A percentile compares a stretch with the other conserved stretches of the same genome.
These are phyloP conservation scores for Trichogramma dendrolimi DNA, from an alignment of 2,888 invertebrate genomes.

Conservation along the genomic window DNA sequence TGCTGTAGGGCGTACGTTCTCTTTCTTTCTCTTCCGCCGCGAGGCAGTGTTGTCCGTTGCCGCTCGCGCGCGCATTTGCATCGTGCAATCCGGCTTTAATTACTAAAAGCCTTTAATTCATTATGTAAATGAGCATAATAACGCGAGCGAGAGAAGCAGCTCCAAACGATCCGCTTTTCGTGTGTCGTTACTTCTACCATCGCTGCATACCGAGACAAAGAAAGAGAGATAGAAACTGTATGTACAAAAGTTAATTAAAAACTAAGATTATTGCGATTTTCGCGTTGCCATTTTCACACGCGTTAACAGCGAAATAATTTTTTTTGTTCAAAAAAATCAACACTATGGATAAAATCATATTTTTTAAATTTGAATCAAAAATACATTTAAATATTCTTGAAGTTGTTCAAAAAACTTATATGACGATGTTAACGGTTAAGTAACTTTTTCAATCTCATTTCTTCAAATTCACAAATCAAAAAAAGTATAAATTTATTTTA, in stretches of 20 bases:
- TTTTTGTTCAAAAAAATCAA: too few relatives aligned
- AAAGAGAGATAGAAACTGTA: constrained; percentile 37
- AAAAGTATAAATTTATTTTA: too few relatives aligned
- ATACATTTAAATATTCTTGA: too few relatives aligned
- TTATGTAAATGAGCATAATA: constrained; percentile 47
- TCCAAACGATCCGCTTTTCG: constrained; percentile 37
- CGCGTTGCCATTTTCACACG: too few relatives aligned
- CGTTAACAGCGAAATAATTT: too few relatives aligned
- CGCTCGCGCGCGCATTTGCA: constrained; percentile 34
- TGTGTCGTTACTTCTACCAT: constrained; percentile 12
- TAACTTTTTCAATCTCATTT: too few relatives aligned
- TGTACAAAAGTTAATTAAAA: constrained; percentile 29
- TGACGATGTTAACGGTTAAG: too few relatives aligned
- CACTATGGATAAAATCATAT: too few relatives aligned
- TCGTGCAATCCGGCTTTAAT: constrained; percentile 42
- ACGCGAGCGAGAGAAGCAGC: constrained; percentile 42
- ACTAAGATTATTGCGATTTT: constrained; percentile 6
- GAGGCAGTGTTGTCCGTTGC: constrained; percentile 34
- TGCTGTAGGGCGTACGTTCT: constrained; percentile 19
- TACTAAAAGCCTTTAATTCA: constrained; percentile 45
- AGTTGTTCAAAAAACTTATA: too few relatives aligned
- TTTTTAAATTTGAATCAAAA: too few relatives aligned
- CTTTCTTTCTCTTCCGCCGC: background rate
- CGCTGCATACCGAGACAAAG: background rate
- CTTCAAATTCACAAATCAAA: too few relatives aligned